phyloP scores from a whole-genome alignment of 1,140 invertebrate species.

The Lethocerus indicus region DNA sequence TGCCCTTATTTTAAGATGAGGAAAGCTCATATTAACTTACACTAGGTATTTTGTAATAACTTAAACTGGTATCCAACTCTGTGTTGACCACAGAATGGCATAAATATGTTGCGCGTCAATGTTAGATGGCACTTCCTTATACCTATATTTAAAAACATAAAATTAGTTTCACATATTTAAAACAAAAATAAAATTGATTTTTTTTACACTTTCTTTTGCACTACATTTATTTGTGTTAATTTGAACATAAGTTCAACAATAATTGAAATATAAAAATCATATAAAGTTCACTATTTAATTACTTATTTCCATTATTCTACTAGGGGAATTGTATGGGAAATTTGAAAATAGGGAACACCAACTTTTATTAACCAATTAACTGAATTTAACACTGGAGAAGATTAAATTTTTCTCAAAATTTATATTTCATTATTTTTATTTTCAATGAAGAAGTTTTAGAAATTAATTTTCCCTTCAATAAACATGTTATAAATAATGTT shows the following conservation, averaged over 20 bases:
- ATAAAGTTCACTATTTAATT: neutral
- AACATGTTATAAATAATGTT: neutral
- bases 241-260: too few species aligned
- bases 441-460: neutral
- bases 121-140: conserved; percentile 4
- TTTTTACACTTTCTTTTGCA: neutral
- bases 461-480: neutral
- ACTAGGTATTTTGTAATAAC: too few species aligned
- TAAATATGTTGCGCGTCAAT: conserved; percentile 9
- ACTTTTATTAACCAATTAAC: neutral
- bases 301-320: neutral
- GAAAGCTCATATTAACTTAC: too few species aligned
- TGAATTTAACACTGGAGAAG: neutral
- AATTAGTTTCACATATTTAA: neutral
- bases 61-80: conserved; percentile 11
- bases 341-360: neutral
- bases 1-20: too few species aligned
- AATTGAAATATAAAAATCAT: too few species aligned
- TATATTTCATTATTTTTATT: neutral
- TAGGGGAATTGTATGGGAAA: neutral
- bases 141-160: conserved; percentile 6
- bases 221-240: neutral
- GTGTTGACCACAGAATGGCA: conserved; percentile 10
- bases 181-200: neutral
- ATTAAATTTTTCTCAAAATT: neutral